Conservation (phyloP, 2,113 vertebrate species). For the Halcyon malimbica region DNA sequence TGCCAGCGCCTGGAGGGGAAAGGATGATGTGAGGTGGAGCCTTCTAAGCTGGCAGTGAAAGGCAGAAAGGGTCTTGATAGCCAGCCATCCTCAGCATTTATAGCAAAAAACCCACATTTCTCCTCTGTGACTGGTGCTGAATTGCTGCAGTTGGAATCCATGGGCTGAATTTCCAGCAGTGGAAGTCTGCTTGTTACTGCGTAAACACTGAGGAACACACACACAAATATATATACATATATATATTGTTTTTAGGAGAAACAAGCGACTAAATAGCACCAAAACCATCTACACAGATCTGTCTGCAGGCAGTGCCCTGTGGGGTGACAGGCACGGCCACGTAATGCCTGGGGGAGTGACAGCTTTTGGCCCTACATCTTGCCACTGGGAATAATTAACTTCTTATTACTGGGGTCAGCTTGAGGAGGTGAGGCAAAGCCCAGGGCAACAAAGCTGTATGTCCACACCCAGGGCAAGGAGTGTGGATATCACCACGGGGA, state of each 20-base stretch:
- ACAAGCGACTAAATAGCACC: neutral
- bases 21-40: neutral
- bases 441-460: neutral
- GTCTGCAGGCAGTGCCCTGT: neutral
- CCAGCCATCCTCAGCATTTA: neutral
- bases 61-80: neutral
- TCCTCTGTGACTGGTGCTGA: neutral
- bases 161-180: neutral
- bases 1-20: neutral
- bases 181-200: neutral
- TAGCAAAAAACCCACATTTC: neutral
- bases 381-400: constrained; percentile 32
- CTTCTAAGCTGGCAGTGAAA: neutral
- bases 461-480: neutral
- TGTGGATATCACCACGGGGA: accelerated
- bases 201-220: neutral
- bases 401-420: neutral
- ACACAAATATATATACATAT: too few relatives aligned
- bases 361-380: neutral
- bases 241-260: neutral
- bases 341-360: neutral
- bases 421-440: neutral
- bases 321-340: neutral
- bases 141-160: neutral
- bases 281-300: neutral